These are phyloP conservation scores for Zaprionus camerounensis DNA, from an alignment of 1,140 invertebrate genomes.

Conservation along the genomic window DNA sequence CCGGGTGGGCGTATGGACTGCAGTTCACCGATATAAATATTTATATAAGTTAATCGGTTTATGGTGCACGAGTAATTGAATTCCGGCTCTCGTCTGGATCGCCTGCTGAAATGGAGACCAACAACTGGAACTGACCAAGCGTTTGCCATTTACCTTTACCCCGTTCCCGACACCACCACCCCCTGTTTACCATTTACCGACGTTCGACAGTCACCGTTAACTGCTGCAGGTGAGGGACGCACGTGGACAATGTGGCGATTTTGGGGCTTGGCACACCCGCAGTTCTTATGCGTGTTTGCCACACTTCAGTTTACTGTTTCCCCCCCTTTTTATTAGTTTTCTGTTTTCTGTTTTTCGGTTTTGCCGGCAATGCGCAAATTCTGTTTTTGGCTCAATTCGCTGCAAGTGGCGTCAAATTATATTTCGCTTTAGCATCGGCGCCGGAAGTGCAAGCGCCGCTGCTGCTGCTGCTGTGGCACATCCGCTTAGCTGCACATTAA, in stretches of 20 bases:
- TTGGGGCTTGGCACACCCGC: background rate
- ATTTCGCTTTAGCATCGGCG: constrained; percentile 10
- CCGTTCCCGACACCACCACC: background rate
- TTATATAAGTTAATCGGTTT: constrained; percentile 82
- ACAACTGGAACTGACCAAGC: constrained; percentile 7
- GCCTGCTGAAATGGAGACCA: constrained; percentile 27
- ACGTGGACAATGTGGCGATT: constrained; percentile 27
- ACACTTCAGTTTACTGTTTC: background rate
- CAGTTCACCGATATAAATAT: constrained; percentile 79
- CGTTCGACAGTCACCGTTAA: background rate
- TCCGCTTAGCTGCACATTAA: constrained; percentile 75
- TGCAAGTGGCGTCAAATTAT: constrained; percentile 24
- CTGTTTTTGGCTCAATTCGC: constrained; percentile 15
- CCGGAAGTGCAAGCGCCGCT: constrained; percentile 59
- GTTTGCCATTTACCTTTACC: background rate
- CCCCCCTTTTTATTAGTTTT: background rate
- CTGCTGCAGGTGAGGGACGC: background rate
- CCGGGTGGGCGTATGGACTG: constrained; percentile 46
- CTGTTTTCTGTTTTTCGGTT: background rate
- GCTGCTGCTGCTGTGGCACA: constrained; percentile 54
- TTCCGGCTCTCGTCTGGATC: constrained; percentile 38
- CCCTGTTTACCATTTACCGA: background rate
- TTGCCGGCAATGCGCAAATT: background rate
- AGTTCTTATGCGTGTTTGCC: constrained; percentile 1
- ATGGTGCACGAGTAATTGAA: constrained; percentile 81